Conservation (phyloP, 2,888 invertebrate species). For the Drosophila diplacantha region DNA sequence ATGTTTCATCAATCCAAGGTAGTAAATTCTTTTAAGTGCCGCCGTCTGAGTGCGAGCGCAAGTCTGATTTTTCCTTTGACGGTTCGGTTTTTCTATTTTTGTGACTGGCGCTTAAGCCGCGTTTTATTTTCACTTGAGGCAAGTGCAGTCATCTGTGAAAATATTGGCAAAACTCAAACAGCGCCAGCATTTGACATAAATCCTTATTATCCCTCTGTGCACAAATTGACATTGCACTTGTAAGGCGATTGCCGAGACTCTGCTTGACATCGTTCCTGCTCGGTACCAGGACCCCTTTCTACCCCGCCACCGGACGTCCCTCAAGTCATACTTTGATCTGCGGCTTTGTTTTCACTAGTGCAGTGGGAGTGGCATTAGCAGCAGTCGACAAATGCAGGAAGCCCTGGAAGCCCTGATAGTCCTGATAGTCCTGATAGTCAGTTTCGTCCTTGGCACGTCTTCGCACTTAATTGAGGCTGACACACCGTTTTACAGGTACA, state of each 20-base stretch:
- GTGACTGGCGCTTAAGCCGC: slow-evolving; percentile 25
- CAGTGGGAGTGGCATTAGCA: slow-evolving; percentile 34
- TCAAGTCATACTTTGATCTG: slow-evolving; percentile 26
- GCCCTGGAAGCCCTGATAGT: slow-evolving; percentile 14
- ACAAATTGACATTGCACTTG: slow-evolving; percentile 71
- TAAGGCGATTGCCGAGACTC: slow-evolving; percentile 65
- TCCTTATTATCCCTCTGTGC: slow-evolving; percentile 71
- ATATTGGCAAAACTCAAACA: slow-evolving; percentile 64
- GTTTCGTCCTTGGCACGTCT: slow-evolving; percentile 27
- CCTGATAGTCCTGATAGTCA: slow-evolving; percentile 16
- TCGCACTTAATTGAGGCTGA: slow-evolving; percentile 37
- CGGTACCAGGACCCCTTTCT: neutral
- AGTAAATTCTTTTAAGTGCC: slow-evolving; percentile 4
- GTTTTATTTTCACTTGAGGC: slow-evolving; percentile 50
- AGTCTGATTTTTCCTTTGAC: slow-evolving; percentile 13
- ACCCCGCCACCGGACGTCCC: slow-evolving; percentile 20
- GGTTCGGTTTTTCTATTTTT: slow-evolving; percentile 7
- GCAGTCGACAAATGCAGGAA: slow-evolving; percentile 34
- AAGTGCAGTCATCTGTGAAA: slow-evolving; percentile 62
- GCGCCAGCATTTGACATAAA: slow-evolving; percentile 67
- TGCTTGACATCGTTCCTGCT: slow-evolving; percentile 31
- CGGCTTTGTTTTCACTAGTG: slow-evolving; percentile 36
- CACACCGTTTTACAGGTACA: slow-evolving; percentile 20
- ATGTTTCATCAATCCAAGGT: neutral
- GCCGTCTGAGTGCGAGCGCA: slow-evolving; percentile 18